phyloP scores from a whole-genome alignment of 2,797 vertebrate species.

The Rhabdophis nuchalis region DNA sequence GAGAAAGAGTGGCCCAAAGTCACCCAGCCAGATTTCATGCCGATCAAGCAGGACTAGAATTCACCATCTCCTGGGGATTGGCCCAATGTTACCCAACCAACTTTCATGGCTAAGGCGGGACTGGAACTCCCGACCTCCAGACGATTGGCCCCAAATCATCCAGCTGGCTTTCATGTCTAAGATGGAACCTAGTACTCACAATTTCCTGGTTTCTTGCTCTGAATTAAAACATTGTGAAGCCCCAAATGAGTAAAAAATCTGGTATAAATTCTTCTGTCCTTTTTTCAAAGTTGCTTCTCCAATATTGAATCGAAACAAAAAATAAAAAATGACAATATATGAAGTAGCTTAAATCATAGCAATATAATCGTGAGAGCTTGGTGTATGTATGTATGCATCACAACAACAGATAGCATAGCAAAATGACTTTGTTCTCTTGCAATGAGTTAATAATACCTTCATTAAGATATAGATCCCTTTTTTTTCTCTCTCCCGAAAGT shows the following conservation, averaged over 20 bases:
- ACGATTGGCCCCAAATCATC: no score
- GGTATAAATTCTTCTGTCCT: background rate
- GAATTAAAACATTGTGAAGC: background rate
- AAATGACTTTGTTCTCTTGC: constrained; percentile 14
- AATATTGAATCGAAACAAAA: background rate
- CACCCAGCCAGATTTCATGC: background rate
- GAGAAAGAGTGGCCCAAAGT: background rate
- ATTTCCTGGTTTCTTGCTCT: background rate
- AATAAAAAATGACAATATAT: background rate
- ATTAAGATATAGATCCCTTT: constrained; percentile 43
- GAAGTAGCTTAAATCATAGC: background rate
- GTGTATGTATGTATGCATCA: background rate
- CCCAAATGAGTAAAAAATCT: background rate
- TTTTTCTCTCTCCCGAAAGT: background rate
- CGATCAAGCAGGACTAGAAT: background rate
- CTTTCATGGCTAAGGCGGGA: background rate
- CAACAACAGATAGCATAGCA: background rate
- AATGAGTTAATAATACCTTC: constrained; percentile 27
- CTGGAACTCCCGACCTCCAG: background rate
- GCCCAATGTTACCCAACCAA: background rate
- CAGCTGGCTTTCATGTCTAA: no score
- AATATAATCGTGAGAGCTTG: background rate
- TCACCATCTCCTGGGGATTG: background rate
- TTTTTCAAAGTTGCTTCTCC: background rate
- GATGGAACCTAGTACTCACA: background rate